phyloP scores from a whole-genome alignment of 2,113 vertebrate species.

The Corythaixoides concolor region DNA sequence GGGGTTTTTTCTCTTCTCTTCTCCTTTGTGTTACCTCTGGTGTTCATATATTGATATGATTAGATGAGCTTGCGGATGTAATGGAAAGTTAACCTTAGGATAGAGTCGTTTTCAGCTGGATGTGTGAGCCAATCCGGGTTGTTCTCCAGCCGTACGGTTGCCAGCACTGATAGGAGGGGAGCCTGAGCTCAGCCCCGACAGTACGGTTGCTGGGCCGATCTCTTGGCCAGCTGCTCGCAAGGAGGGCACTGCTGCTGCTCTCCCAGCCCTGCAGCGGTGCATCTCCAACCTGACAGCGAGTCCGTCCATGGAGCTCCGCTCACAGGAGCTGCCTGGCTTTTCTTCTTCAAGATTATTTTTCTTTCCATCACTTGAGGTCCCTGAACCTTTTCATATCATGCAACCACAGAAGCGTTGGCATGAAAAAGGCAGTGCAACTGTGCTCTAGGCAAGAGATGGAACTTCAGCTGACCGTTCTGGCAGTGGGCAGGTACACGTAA shows the following conservation, averaged over 20 bases:
- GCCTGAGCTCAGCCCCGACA: accelerated
- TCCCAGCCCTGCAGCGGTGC: background rate
- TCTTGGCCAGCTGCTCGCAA: background rate
- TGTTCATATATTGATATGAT: background rate
- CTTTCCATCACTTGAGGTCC: background rate
- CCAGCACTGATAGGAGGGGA: background rate
- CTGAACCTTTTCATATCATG: background rate
- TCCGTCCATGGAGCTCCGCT: background rate
- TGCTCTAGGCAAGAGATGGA: background rate
- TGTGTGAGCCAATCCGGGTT: background rate
- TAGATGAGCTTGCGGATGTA: background rate
- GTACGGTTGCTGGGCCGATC: background rate
- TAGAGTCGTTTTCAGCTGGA: background rate
- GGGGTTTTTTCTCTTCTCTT: background rate
- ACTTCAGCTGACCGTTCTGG: accelerated
- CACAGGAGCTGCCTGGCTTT: background rate
- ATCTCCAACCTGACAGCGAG: background rate
- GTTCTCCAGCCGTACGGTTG: background rate
- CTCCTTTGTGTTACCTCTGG: background rate
- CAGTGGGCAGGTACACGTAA: accelerated
- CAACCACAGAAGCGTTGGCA: background rate
- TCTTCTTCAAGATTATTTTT: background rate
- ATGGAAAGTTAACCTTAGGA: background rate
- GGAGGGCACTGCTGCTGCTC: background rate
- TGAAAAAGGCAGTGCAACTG: background rate